Conservation (phyloP, 2,113 vertebrate species). For the Indri indri region DNA sequence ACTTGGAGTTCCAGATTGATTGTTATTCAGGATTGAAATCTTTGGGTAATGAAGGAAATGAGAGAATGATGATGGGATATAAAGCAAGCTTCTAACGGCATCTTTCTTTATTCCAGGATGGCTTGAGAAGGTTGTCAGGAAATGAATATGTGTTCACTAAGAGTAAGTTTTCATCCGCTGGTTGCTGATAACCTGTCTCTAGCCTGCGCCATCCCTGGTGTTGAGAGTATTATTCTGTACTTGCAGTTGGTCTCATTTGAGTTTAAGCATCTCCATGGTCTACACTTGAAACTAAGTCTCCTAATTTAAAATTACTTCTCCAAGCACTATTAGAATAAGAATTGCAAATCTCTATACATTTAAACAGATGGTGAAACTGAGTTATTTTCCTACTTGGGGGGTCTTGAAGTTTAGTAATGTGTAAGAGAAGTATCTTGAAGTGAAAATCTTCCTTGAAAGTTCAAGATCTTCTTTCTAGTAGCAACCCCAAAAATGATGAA, state of each 20-base stretch:
- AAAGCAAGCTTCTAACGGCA: not conserved
- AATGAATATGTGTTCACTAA: conserved; percentile 95
- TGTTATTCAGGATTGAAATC: not conserved
- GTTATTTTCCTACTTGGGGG: not conserved
- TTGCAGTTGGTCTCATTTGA: not conserved
- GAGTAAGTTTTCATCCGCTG: conserved; percentile 86
- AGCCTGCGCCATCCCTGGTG: not conserved
- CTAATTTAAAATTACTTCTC: conserved; percentile 47
- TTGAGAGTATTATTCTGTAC: not conserved
- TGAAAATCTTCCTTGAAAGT: not conserved
- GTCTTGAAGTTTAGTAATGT: not conserved
- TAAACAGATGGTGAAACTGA: not conserved
- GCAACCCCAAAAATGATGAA: not conserved
- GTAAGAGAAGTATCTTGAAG: not conserved
- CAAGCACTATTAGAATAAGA: conserved; percentile 18
- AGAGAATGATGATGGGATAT: accelerated
- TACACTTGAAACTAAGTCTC: conserved; percentile 33
- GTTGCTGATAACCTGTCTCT: not conserved
- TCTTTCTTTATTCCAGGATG: conserved; percentile 87
- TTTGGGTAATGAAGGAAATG: not conserved
- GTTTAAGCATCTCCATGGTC: not conserved
- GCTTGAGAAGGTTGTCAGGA: conserved; percentile 92
- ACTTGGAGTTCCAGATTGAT: not conserved
- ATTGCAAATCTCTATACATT: not conserved
- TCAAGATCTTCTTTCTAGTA: conserved; percentile 17